phyloP scores from a whole-genome alignment of 2,888 invertebrate genomes.

The Pachydiplax longipennis region DNA sequence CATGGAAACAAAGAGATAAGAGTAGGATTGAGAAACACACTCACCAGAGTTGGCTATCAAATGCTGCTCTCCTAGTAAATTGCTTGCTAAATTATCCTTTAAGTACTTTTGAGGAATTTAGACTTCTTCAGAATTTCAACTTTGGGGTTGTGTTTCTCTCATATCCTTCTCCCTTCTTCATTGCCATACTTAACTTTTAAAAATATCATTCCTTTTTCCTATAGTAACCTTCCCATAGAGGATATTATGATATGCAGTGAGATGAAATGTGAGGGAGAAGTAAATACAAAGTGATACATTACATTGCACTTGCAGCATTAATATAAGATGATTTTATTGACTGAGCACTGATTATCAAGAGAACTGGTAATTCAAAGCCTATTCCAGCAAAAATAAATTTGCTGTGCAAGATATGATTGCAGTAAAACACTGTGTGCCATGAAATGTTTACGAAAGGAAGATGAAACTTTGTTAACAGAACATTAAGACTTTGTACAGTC shows the following conservation, averaged over 20 bases:
- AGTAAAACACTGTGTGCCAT: too few relatives aligned
- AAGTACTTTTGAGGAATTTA: not conserved
- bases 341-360: too few relatives aligned
- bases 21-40: slow-evolving; percentile 5
- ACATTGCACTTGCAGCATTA: not conserved
- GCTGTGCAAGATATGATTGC: too few relatives aligned
- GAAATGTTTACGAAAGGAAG: not conserved
- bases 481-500: not conserved
- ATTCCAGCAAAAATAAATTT: too few relatives aligned
- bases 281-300: not conserved
- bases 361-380: too few relatives aligned
- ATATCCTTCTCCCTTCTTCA: slow-evolving; percentile 6
- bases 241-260: not conserved
- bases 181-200: not conserved
- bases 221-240: not conserved
- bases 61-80: not conserved
- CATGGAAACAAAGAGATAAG: not conserved
- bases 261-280: not conserved
- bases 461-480: not conserved
- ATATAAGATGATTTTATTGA: too few relatives aligned
- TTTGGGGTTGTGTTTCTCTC: not conserved
- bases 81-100: not conserved
- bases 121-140: not conserved
- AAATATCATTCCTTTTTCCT: not conserved
- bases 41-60: not conserved